A percentile compares a stretch with the other conserved stretches of the same genome.
Conservation (phyloP, 2,113 vertebrate species). For the Struthidea cinerea region DNA sequence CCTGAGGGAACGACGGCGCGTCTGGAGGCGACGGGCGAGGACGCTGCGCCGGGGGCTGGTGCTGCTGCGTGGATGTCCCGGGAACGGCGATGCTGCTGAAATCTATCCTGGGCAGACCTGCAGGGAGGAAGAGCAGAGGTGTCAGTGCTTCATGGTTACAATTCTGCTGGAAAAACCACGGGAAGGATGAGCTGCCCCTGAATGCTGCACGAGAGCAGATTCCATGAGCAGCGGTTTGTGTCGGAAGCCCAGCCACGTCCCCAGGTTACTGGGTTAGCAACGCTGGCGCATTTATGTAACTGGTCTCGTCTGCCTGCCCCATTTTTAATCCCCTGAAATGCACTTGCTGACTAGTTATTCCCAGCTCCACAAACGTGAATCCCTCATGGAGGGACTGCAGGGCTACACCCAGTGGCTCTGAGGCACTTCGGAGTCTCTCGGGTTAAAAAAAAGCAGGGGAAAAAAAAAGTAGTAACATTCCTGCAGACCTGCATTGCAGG, state of each 20-base stretch:
- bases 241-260: neutral
- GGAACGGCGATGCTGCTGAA: constrained; percentile 95
- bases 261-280: constrained; percentile 21
- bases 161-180: neutral
- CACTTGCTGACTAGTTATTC: neutral
- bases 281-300: neutral
- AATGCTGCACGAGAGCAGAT: neutral
- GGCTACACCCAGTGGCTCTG: neutral
- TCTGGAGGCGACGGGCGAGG: constrained; percentile 63
- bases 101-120: constrained; percentile 92
- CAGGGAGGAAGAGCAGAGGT: neutral
- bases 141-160: rapidly evolving
- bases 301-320: neutral
- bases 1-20: constrained; percentile 77
- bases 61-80: constrained; percentile 76
- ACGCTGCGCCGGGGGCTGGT: constrained; percentile 28
- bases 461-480: neutral
- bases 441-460: neutral
- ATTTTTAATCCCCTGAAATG: neutral
- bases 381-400: neutral
- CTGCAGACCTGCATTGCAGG: constrained; percentile 42
- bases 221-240: rapidly evolving
- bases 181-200: neutral
- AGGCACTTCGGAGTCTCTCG: neutral
- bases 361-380: neutral